Percentiles rank a stretch among this genome's conserved stretches.
phyloP scores from a whole-genome alignment of 1,140 invertebrate genomes.

The fruit fly (Drosophila melanogaster) region DNA sequence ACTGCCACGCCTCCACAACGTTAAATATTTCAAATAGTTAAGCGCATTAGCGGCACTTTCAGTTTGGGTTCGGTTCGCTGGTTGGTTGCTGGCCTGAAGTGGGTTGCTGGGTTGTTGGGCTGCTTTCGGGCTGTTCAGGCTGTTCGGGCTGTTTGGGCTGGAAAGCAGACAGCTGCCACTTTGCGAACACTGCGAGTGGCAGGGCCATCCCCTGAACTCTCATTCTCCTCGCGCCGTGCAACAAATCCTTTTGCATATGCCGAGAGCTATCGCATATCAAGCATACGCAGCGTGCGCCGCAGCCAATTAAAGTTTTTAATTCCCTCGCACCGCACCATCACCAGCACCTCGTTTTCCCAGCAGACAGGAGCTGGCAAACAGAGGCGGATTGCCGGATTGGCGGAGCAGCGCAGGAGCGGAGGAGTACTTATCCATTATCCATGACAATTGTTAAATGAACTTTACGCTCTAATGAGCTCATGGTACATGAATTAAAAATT shows the following conservation, averaged over 20 bases:
- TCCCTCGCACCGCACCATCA: constrained; percentile 30
- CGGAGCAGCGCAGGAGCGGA: not conserved
- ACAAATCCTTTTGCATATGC: constrained; percentile 67
- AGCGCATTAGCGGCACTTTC: constrained; percentile 80
- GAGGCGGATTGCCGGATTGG: constrained; percentile 5
- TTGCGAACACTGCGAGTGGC: constrained; percentile 13
- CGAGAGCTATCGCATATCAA: constrained; percentile 69
- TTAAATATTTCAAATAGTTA: constrained; percentile 82
- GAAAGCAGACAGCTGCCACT: constrained; percentile 38
- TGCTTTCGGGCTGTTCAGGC: constrained; percentile 7
- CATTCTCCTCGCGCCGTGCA: constrained; percentile 2
- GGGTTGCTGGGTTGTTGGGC: constrained; percentile 20
- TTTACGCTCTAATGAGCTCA: constrained; percentile 78
- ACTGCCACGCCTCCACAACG: constrained; percentile 46
- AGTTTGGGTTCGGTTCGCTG: constrained; percentile 61
- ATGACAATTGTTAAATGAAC: constrained; percentile 81
- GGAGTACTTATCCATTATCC: constrained; percentile 67
- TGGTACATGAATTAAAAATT: constrained; percentile 59
- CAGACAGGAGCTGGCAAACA: constrained; percentile 26
- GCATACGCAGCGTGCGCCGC: constrained; percentile 77
- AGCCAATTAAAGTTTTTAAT: constrained; percentile 81
- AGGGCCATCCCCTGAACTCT: not conserved
- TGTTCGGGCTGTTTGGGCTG: constrained; percentile 25
- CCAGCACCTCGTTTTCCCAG: constrained; percentile 4
- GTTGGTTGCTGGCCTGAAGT: constrained; percentile 11